Evolutionary conservation across 1,140 invertebrate genomes (phyloP).

Genomic region (Zeugodacus cucurbitae): DNA sequence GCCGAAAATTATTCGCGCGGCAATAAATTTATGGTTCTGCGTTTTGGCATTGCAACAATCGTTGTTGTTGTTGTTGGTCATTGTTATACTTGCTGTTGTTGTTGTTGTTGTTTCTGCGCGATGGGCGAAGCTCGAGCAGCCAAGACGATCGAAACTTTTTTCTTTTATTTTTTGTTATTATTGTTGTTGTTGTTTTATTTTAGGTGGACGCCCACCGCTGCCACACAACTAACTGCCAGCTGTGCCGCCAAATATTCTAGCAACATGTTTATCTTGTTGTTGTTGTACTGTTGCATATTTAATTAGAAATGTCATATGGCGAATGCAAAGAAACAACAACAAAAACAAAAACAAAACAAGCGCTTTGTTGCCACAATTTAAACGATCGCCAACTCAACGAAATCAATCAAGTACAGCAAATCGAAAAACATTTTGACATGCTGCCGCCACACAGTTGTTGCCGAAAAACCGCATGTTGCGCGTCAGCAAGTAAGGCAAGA

Average conservation of each 20-base stretch:
- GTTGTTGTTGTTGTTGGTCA: not conserved
- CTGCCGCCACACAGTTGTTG: not conserved
- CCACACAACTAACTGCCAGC: not conserved
- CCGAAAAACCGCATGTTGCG: not conserved
- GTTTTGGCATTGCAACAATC: not conserved
- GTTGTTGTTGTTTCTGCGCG: not conserved
- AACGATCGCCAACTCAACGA: conserved; percentile 11
- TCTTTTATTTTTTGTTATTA: not conserved
- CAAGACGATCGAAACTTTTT: not conserved
- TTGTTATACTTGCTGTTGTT: no score
- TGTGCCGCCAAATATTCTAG: conserved; percentile 3
- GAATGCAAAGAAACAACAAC: not conserved
- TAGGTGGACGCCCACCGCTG: not conserved
- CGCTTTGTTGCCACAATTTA: not conserved
- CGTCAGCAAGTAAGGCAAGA: not conserved
- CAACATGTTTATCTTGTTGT: not conserved
- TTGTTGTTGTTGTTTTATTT: not conserved
- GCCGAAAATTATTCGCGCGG: not conserved
- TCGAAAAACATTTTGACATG: not conserved
- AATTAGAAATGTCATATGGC: not conserved
- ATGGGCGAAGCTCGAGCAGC: not conserved
- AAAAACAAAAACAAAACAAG: no score
- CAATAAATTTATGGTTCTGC: not conserved
- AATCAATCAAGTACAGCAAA: not conserved
- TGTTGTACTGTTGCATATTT: not conserved